phyloP scores from a whole-genome alignment of 2,888 invertebrate species.

The Adelphocoris suturalis region DNA sequence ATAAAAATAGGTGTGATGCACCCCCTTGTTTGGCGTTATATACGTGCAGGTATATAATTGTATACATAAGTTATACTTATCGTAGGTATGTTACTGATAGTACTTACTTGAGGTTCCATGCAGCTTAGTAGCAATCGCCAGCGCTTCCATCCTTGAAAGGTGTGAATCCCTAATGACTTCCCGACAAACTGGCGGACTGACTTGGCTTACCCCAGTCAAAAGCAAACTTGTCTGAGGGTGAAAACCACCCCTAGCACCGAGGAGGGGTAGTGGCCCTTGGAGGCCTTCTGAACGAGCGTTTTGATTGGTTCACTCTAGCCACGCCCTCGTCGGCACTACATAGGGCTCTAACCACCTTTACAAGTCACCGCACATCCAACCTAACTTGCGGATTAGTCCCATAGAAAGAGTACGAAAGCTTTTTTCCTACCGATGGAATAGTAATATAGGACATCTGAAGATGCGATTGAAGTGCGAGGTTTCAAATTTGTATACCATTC shows the following conservation, averaged over 20 bases:
- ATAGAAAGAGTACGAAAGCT: background rate
- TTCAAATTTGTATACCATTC: background rate
- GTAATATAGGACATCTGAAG: too few relatives aligned
- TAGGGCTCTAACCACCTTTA: slow-evolving; percentile 65
- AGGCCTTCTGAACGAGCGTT: slow-evolving; percentile 44
- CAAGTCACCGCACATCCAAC: slow-evolving; percentile 64
- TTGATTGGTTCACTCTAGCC: slow-evolving; percentile 49
- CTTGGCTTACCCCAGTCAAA: slow-evolving; percentile 68
- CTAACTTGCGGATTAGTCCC: slow-evolving; percentile 62
- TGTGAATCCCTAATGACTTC: slow-evolving; percentile 69
- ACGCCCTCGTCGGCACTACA: slow-evolving; percentile 44
- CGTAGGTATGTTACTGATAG: too few relatives aligned
- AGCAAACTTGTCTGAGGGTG: slow-evolving; percentile 61
- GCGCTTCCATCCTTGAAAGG: slow-evolving; percentile 64
- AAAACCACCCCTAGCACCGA: slow-evolving; percentile 54
- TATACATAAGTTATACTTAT: too few relatives aligned
- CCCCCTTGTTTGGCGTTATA: too few relatives aligned
- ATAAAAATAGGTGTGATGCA: too few relatives aligned
- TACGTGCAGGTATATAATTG: too few relatives aligned
- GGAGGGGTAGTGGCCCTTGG: slow-evolving; percentile 47
- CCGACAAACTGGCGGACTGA: slow-evolving; percentile 68
- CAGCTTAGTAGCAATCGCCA: slow-evolving; percentile 66
- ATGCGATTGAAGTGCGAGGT: too few relatives aligned
- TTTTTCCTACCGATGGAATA: too few relatives aligned
- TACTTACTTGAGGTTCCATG: slow-evolving; percentile 68